Evolutionary conservation across 92 coral and sea anemone species (phyloP), one percentile per base, ranked within the genome.

Genomic region (Umimayanthus chanpuru): DNA sequence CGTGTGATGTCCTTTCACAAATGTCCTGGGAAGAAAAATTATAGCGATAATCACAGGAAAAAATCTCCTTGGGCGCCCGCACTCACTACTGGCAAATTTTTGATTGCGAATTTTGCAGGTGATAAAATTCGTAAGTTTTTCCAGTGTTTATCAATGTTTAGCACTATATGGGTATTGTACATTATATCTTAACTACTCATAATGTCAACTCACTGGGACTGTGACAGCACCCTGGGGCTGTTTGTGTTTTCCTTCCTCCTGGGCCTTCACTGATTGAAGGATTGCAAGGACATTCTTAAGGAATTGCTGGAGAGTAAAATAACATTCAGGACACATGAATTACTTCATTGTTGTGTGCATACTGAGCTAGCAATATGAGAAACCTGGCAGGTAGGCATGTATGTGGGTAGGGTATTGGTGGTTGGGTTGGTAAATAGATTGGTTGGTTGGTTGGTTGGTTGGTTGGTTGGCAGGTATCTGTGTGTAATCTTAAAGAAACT

Each of bases 231-330:
- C 90, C 78, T 94, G 90, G 9, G 94, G 94, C 77, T 94, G 98
- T 75, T 92, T 94, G 78, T 92, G 92, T 39, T 93, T 95, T 67
- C 99, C 99, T 29, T 97, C 99, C 83, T 97, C 99, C 30, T 93
- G 95, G 0, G 96, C 99, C 49, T 94, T 97, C 47, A 97, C 99
- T 20, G 99, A 97, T 50, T 95, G 98, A 15, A 97, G 96, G 32
- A 97, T 97, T 85, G 98, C 99, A 18, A 97, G 76, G 20, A 97
- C 91, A 79, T 97, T 97, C 92, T 95, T 97, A 79, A 97, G 88
- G 75, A 97, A 97, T 90, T 94, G 96, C 98, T 95, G 72, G 65
- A 82, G 87, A 1, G 41, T 18, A 86, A 87, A 87, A 38, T 21
- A 74, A 73, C 23, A 4, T 29, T 53, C 18, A 11, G 18, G 18